Evolutionary conservation across 2,113 vertebrate species (phyloP).

Genomic region (Synchiropus splendidus): DNA sequence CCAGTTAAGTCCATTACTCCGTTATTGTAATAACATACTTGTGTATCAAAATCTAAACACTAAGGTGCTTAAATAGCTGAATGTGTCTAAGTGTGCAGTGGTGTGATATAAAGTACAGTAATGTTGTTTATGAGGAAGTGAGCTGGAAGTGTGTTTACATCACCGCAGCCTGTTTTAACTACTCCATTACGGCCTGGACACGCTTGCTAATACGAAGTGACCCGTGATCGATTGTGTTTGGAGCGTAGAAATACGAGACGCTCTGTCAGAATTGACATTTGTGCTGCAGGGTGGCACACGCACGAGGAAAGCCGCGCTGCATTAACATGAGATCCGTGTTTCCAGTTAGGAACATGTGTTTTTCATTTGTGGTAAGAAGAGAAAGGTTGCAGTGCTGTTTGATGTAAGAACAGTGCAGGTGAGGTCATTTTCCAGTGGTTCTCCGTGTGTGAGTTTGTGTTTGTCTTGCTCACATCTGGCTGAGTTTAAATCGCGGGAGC

Average conservation of each 20-base stretch:
- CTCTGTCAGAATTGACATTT: conserved; percentile 16
- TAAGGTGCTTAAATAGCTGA: too few relatives aligned
- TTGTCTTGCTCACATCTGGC: conserved; percentile 26
- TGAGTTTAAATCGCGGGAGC: conserved; percentile 11
- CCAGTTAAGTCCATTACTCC: too few relatives aligned
- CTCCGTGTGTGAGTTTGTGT: conserved; percentile 17
- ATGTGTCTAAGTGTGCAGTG: too few relatives aligned
- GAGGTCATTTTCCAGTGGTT: conserved; percentile 59
- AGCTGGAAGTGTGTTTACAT: too few relatives aligned
- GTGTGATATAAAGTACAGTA: too few relatives aligned
- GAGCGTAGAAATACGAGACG: conserved; percentile 8
- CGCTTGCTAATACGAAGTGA: conserved; percentile 24
- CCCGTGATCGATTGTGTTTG: conserved; percentile 26
- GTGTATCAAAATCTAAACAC: too few relatives aligned
- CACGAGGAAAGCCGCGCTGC: conserved; percentile 15
- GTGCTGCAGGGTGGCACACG: conserved; percentile 16
- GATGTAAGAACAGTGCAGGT: conserved; percentile 61
- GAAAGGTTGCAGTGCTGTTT: conserved; percentile 56
- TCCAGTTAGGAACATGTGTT: conserved; percentile 50
- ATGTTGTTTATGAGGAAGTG: too few relatives aligned
- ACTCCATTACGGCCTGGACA: conserved; percentile 15
- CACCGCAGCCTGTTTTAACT: conserved; percentile 5
- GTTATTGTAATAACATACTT: too few relatives aligned
- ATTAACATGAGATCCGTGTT: conserved; percentile 29
- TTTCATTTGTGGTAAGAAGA: conserved; percentile 46